Evolutionary conservation across 2,797 vertebrate genomes (phyloP).

Genomic region (Petrocephalus schoutedeni): DNA sequence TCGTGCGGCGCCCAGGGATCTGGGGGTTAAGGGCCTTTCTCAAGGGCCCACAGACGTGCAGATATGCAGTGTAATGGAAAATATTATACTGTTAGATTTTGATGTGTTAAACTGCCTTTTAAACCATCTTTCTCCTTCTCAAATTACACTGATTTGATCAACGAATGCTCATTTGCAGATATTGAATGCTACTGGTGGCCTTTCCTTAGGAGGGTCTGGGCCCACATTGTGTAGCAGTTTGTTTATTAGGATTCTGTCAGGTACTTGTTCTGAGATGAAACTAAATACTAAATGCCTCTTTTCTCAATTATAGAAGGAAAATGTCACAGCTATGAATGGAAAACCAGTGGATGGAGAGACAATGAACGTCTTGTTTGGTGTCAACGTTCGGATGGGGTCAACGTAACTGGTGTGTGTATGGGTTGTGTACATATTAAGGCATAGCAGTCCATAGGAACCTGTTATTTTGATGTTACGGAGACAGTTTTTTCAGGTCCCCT

Average conservation of each 20-base stretch:
- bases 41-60: too few species aligned
- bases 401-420: conserved; percentile 77
- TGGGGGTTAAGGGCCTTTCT: too few species aligned
- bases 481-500: too few species aligned
- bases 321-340: conserved; percentile 89
- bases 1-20: too few species aligned
- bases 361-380: conserved; percentile 89
- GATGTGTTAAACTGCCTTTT: background rate
- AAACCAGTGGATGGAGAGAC: conserved; percentile 79
- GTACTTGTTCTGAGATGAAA: background rate
- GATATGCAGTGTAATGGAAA: background rate
- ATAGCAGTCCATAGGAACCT: too few species aligned
- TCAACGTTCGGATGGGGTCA: conserved; percentile 88
- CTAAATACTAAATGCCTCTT: background rate
- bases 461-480: too few species aligned
- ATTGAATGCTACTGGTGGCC: background rate
- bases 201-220: background rate
- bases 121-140: background rate
- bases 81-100: background rate
- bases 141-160: background rate
- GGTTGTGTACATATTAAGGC: background rate
- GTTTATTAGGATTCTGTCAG: background rate
- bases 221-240: background rate
- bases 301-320: conserved; percentile 74
- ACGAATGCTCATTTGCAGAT: background rate